Evolutionary conservation across 2,797 vertebrate genomes (phyloP), one percentile per base, ranked within the genome.

Genomic region (Argyrosomus regius): DNA sequence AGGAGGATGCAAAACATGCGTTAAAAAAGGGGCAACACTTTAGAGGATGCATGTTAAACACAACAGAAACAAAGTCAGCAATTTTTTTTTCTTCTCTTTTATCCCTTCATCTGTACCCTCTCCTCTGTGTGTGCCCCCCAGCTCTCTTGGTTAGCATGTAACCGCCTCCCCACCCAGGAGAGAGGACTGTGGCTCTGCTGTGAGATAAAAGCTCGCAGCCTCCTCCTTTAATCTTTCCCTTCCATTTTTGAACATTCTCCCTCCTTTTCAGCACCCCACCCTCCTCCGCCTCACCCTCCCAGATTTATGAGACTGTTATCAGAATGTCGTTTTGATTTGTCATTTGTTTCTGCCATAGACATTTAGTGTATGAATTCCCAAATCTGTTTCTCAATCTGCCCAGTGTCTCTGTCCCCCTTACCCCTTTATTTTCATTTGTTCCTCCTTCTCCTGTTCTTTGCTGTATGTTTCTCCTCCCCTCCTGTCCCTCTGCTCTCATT

Each of bases 211-310:
- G 86, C 82, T 72, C 0, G 1, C 48, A 78, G 68, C 61, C 48
- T 68, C 13, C 22, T 79, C 82, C 84, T 91, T 92, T 92, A 88
- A 89, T 90, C 78, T 89, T 79, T 56, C 43, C 43, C 31, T 66
- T 69, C 39, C 46, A 75, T 76, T 92, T 86, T 61, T 77, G 14
- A 64, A 62, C 16, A 58, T 43, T 64, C 69, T 28, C 43, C 56
- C 61, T 78, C 45, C 56, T 52, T 79, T 87, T 68, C 12, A 72
- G 61, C 62, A 69, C 20, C 16, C 6, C 9, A 20, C 4, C 4
- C 48, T 24, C 39, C 3, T 5, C 12, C 0, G 7, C 49, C 6
- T 58, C 65, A n/a, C 26, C 58, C n/a, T 35, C 35, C n/a, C n/a
- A 3, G n/a, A 56, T 80, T 83, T 66, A 74, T 53, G 26, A 60